Percentiles rank a stretch among this genome's conserved stretches.
These are phyloP conservation scores for Leptocoma aspasia DNA, from an alignment of 2,113 vertebrate genomes.

Conservation along the genomic window DNA sequence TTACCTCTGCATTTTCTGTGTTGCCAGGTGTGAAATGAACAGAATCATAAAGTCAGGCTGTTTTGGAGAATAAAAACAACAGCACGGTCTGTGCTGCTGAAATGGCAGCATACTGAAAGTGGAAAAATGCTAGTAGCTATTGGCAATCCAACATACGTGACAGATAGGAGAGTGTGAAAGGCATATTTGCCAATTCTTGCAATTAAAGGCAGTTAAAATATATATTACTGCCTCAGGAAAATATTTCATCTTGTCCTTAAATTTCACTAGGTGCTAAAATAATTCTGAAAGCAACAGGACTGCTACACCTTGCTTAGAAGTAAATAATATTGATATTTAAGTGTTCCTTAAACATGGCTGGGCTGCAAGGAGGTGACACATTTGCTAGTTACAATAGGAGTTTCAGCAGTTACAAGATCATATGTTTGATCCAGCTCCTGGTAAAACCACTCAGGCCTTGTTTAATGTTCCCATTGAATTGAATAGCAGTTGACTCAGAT, in stretches of 20 bases:
- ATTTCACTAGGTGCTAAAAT: neutral
- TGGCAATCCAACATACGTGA: neutral
- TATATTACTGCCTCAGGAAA: neutral
- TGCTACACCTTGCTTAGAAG: neutral
- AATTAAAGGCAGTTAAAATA: constrained; percentile 1
- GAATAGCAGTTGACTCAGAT: neutral
- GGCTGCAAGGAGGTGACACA: neutral
- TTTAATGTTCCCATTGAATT: neutral
- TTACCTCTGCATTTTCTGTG: constrained; percentile 56
- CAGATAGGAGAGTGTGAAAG: neutral
- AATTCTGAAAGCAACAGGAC: neutral
- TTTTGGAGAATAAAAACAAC: constrained; percentile 21
- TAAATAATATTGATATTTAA: neutral
- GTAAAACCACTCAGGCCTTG: neutral
- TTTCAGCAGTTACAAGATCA: neutral
- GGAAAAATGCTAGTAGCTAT: neutral
- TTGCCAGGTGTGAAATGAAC: constrained; percentile 65
- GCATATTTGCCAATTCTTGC: neutral
- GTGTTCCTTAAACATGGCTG: neutral
- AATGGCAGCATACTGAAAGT: neutral
- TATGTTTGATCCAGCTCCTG: neutral
- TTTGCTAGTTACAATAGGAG: neutral
- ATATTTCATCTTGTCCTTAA: neutral
- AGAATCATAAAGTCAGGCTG: constrained; percentile 42
- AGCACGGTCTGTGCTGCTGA: neutral